Evolutionary conservation across 2,888 invertebrate genomes (phyloP).

Genomic region (Scaptomyza tumidula): DNA sequence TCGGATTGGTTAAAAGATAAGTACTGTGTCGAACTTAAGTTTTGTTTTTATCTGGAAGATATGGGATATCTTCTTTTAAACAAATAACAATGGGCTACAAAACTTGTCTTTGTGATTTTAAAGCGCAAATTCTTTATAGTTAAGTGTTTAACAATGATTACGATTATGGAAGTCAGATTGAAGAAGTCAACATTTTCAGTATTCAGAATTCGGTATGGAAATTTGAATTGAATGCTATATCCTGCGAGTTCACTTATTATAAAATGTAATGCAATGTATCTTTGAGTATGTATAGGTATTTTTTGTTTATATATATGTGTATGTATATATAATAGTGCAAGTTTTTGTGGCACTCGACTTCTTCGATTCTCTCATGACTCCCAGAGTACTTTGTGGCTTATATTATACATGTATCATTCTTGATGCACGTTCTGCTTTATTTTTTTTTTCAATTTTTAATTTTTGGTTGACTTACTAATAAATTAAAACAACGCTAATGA

Average conservation of each 20-base stretch:
- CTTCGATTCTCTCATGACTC: constrained; percentile 36
- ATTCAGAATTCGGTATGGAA: constrained; percentile 59
- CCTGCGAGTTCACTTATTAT: constrained; percentile 27
- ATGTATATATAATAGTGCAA: constrained; percentile 46
- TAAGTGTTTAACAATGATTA: constrained; percentile 79
- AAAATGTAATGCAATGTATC: constrained; percentile 55
- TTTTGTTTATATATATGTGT: constrained; percentile 23
- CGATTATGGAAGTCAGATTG: constrained; percentile 78
- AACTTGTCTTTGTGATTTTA: constrained; percentile 38
- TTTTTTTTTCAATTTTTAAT: constrained; percentile 37
- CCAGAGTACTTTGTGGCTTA: constrained; percentile 44
- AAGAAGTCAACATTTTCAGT: constrained; percentile 70
- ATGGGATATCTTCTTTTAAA: constrained; percentile 7
- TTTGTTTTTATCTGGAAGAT: neutral
- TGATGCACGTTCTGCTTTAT: constrained; percentile 47
- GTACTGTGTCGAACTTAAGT: constrained; percentile 22
- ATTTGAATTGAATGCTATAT: constrained; percentile 45
- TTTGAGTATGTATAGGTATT: constrained; percentile 72
- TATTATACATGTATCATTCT: constrained; percentile 54
- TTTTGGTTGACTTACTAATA: constrained; percentile 63
- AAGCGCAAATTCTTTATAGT: constrained; percentile 77
- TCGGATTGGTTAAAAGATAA: constrained; percentile 34
- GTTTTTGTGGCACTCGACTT: constrained; percentile 43
- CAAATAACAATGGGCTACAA: constrained; percentile 26
- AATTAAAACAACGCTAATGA: constrained; percentile 78